Evolutionary conservation across 1,140 invertebrate genomes (phyloP), one percentile per base, ranked within the genome.

Genomic region (Neodiprion pinetum): DNA sequence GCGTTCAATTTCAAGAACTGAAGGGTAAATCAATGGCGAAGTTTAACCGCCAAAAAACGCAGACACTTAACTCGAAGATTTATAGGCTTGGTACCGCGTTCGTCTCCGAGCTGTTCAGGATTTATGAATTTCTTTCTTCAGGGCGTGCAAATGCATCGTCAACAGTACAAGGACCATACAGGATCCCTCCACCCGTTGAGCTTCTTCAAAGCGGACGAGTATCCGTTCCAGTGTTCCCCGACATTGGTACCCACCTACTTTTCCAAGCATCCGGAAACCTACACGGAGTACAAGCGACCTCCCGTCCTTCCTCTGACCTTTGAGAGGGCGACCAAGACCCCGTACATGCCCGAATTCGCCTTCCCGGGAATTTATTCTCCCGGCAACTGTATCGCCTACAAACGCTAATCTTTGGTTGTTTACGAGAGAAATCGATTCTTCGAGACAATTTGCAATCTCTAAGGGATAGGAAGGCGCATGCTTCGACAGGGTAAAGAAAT

Each of bases 161-260:
- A 90, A 80, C 90, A 90, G 79, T 91, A 92, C 74, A 88, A 88
- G 82, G 91, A 91, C 12, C 86, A 89, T 70, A 81, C 90, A 14
- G 88, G 87, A 73, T 80, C 81, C 7, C 75, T 88, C 68, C 90
- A 91, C 85, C 90, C 90, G 11, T 80, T 91, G 40, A 66, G 82
- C 17, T 91, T 89, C 78, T 92, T 91, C 78, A 88, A 85, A 74
- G 81, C 85, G 11, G 81, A 85, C n/a, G 81, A 88, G 50, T 89
- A 89, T 72, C 77, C 79, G 73, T 91, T 87, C 78, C 89, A 91
- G 76, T 90, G 89, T 78, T 85, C 90, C 12, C 75, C 84, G 65
- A 87, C 89, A 80, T 87, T 89, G 66, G 71, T 76, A 17, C 17
- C 21, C 11, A 76, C 77, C 5, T 81, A 80, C 74, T 68, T 81